Evolutionary conservation across 1,140 invertebrate species (phyloP).

Genomic region (Ruditapes philippinarum): DNA sequence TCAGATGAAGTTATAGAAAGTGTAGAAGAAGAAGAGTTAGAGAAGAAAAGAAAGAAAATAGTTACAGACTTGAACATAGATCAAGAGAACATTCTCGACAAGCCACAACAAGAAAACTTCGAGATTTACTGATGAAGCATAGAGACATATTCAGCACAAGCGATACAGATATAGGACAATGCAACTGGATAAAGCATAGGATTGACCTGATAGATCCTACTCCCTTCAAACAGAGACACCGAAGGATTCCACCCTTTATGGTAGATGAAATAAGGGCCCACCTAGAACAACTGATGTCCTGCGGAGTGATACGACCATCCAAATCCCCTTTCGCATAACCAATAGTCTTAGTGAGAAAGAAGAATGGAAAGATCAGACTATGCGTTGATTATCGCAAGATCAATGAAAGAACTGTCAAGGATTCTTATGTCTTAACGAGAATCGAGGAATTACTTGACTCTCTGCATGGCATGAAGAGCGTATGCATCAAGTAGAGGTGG

Average conservation of each 20-base stretch:
- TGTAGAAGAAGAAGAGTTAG: neutral
- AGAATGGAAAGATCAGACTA: neutral
- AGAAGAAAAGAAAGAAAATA: neutral
- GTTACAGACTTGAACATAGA: neutral
- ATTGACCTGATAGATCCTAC: slow-evolving; percentile 38
- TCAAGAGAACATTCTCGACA: neutral
- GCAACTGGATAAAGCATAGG: slow-evolving; percentile 30
- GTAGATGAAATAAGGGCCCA: slow-evolving; percentile 54
- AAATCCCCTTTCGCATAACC: slow-evolving; percentile 37
- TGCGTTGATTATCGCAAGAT: neutral
- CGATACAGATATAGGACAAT: slow-evolving; percentile 58
- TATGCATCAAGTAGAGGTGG: slow-evolving; percentile 6
- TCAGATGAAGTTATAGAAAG: neutral
- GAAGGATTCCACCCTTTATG: slow-evolving; percentile 55
- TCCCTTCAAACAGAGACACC: slow-evolving; percentile 61
- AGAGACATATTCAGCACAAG: slow-evolving; percentile 44
- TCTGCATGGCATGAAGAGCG: neutral
- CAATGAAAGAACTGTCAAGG: neutral
- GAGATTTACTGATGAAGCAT: neutral
- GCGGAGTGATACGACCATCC: slow-evolving; percentile 31
- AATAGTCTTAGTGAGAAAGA: slow-evolving; percentile 43
- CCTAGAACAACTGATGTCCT: slow-evolving; percentile 29
- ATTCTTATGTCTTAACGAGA: neutral
- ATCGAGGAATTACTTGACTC: neutral
- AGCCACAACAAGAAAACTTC: neutral